phyloP scores from a whole-genome alignment of 2,113 vertebrate species.

The Ceratotherium simum region DNA sequence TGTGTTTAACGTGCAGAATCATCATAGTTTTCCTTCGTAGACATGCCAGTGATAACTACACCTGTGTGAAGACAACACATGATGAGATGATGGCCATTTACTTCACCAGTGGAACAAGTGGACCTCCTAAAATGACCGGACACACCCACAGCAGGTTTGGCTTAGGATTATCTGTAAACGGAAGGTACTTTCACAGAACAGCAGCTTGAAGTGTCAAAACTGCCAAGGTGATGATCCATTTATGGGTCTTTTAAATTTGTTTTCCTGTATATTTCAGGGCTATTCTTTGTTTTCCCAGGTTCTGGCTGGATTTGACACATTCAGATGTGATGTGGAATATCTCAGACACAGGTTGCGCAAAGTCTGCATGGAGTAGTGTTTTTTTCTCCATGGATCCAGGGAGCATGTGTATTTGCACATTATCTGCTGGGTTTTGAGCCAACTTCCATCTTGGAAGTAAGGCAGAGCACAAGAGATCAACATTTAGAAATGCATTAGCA shows the following conservation, averaged over 20 bases:
- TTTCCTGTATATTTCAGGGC: background rate
- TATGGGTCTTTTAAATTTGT: background rate
- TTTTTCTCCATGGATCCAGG: slow-evolving; percentile 89
- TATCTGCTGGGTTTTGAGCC: slow-evolving; percentile 88
- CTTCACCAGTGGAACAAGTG: slow-evolving; percentile 92
- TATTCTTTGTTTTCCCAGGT: slow-evolving; percentile 80
- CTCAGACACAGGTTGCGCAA: slow-evolving; percentile 92
- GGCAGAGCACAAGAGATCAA: background rate
- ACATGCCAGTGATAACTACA: slow-evolving; percentile 84
- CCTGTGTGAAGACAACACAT: slow-evolving; percentile 86
- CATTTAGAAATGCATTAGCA: background rate
- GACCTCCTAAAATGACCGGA: slow-evolving; percentile 90
- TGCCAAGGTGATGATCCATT: background rate
- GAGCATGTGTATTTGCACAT: slow-evolving; percentile 89
- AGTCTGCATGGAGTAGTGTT: slow-evolving; percentile 90
- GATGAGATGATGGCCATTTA: slow-evolving; percentile 90
- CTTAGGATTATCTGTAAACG: slow-evolving; percentile 87
- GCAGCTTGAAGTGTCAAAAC: background rate
- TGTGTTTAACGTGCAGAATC: background rate
- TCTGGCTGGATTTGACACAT: slow-evolving; percentile 90
- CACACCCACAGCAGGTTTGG: slow-evolving; percentile 90
- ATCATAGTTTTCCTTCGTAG: slow-evolving; percentile 77
- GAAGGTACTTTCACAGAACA: slow-evolving; percentile 84
- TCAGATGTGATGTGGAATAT: slow-evolving; percentile 90
- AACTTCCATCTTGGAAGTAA: slow-evolving; percentile 87